phyloP scores from a whole-genome alignment of 2,797 vertebrate genomes.

The Acipenser oxyrinchus region DNA sequence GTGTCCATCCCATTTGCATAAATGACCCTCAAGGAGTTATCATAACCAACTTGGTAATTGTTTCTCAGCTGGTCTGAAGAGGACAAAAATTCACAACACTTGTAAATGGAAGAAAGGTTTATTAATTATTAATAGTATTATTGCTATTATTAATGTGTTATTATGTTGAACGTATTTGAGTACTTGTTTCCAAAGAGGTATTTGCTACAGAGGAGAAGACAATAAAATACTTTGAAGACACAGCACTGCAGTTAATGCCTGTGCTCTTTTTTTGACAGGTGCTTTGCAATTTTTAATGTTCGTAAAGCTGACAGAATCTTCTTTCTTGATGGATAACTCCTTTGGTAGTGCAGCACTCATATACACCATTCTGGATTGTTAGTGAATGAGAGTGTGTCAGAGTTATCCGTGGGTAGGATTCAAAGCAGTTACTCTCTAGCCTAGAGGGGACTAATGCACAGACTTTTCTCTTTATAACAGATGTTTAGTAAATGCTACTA shows the following conservation, averaged over 20 bases:
- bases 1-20: conserved; percentile 92
- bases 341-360: conserved; percentile 3
- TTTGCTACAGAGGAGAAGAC: no score
- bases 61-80: conserved; percentile 86
- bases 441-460: no score
- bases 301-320: conserved; percentile 14
- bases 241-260: conserved; percentile 1
- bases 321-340: conserved; percentile 16
- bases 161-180: no score
- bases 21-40: conserved; percentile 84
- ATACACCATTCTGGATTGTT: not conserved
- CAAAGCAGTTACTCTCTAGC: not conserved
- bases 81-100: not conserved
- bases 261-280: conserved; percentile 5
- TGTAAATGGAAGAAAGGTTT: no score
- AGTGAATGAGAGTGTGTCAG: not conserved
- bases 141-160: no score
- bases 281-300: conserved; percentile 6
- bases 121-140: no score
- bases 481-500: no score
- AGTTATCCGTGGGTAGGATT: not conserved
- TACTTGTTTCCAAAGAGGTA: no score
- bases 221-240: not conserved
- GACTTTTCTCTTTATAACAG: no score
- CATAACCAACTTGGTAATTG: conserved; percentile 88